Evolutionary conservation across 2,113 vertebrate genomes (phyloP).

Genomic region (Cyprinodon variegatus): DNA sequence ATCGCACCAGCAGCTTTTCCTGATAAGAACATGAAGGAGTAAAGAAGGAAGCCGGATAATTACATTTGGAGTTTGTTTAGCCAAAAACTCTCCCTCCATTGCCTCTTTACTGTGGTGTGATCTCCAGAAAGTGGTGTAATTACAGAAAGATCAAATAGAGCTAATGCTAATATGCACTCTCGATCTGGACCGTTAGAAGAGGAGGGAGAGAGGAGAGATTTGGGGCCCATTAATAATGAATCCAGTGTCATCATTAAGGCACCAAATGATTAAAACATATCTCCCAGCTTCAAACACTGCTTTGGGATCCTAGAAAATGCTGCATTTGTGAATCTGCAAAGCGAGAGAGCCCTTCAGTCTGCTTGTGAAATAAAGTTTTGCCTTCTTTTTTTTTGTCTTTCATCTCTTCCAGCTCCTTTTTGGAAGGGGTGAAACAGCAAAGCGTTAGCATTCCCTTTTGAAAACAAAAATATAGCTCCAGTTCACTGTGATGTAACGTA

Average conservation of each 20-base stretch:
- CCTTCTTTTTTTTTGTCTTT: conserved; percentile 49
- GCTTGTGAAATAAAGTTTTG: conserved; percentile 68
- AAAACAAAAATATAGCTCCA: conserved; percentile 21
- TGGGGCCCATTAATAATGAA: conserved; percentile 89
- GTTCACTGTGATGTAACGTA: conserved; percentile 25
- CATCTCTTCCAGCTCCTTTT: conserved; percentile 35
- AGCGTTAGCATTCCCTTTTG: conserved; percentile 28
- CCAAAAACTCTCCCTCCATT: conserved; percentile 33
- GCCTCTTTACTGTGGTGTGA: conserved; percentile 69
- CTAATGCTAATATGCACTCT: conserved; percentile 67
- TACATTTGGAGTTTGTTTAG: conserved; percentile 49
- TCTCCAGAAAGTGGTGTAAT: conserved; percentile 72
- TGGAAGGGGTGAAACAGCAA: conserved; percentile 51
- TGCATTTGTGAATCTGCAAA: conserved; percentile 59
- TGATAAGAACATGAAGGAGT: neutral
- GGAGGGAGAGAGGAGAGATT: conserved; percentile 77
- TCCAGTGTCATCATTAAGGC: conserved; percentile 88
- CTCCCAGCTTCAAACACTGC: conserved; percentile 83
- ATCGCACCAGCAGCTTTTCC: neutral
- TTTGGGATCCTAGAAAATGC: conserved; percentile 66
- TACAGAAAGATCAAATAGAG: conserved; percentile 78
- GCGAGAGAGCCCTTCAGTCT: conserved; percentile 53
- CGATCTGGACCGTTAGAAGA: conserved; percentile 42
- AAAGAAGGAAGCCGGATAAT: conserved; percentile 7
- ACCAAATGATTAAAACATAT: conserved; percentile 90